These are phyloP conservation scores for Petrocephalus zakoni DNA, from an alignment of 2,113 vertebrate species.

Conservation along the genomic window DNA sequence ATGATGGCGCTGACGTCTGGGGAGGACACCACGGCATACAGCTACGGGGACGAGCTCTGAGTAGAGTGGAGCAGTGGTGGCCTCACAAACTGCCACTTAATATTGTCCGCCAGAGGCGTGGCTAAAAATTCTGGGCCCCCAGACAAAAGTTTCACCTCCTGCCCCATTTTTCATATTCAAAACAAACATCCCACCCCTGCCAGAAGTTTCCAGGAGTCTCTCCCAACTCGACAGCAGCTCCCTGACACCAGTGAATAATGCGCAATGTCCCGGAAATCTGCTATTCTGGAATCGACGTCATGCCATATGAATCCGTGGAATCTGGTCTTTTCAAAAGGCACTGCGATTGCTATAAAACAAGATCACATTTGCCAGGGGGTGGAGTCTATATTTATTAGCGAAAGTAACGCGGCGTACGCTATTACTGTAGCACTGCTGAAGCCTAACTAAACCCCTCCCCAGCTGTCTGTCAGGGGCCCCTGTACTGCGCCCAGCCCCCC, in stretches of 20 bases:
- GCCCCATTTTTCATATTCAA: neutral
- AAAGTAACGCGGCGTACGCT: neutral
- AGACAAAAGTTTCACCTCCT: neutral
- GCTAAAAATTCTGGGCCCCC: neutral
- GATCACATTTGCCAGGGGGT: no score
- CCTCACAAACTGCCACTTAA: neutral
- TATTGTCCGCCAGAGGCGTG: neutral
- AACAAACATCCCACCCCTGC: neutral
- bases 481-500: neutral
- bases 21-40: neutral
- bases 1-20: neutral
- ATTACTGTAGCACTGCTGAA: neutral
- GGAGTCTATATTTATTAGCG: no score
- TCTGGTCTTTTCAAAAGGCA: no score
- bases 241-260: no score
- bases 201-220: neutral
- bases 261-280: no score
- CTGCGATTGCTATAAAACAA: no score
- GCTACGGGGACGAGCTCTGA: neutral
- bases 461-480: neutral
- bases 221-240: no score
- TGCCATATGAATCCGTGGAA: no score
- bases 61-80: neutral
- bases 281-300: no score
- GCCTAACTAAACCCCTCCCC: neutral